Percentiles rank a stretch among this genome's conserved stretches.
Evolutionary conservation across 2,888 invertebrate genomes (phyloP).

Genomic region (Platerodrilus igneus): DNA sequence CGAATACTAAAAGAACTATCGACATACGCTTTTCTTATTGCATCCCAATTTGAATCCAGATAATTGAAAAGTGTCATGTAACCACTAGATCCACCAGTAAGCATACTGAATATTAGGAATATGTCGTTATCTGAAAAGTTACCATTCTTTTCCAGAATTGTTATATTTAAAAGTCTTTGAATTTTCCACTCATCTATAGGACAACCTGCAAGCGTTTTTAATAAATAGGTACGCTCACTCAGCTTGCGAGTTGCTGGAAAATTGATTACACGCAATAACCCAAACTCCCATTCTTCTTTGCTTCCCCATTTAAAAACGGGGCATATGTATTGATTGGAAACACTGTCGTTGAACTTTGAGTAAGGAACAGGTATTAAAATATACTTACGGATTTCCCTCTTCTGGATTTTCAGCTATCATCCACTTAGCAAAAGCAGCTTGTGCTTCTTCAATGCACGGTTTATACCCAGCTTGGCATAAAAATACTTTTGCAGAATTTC

Average conservation of each 20-base stretch:
- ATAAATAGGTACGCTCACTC: conserved; percentile 70
- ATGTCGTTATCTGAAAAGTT: conserved; percentile 75
- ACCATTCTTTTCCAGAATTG: conserved; percentile 63
- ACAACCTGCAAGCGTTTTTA: conserved; percentile 76
- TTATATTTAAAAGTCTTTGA: conserved; percentile 60
- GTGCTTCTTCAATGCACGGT: conserved; percentile 73
- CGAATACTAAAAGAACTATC: conserved; percentile 1
- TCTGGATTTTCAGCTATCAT: conserved; percentile 69
- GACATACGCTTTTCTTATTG: conserved; percentile 60
- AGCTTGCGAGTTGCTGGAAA: conserved; percentile 67
- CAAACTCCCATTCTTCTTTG: conserved; percentile 77
- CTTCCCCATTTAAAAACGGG: conserved; percentile 81
- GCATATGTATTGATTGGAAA: conserved; percentile 71
- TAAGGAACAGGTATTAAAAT: conserved; percentile 8
- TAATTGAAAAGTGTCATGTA: conserved; percentile 70
- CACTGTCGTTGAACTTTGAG: conserved; percentile 47
- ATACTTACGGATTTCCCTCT: conserved; percentile 73
- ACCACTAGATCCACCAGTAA: conserved; percentile 66
- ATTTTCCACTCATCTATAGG: conserved; percentile 69
- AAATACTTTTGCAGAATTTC: conserved; percentile 65
- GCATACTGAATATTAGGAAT: conserved; percentile 69
- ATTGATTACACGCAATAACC: conserved; percentile 68
- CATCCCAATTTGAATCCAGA: conserved; percentile 65
- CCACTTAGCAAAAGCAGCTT: conserved; percentile 69
- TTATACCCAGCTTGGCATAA: conserved; percentile 71